Base-by-base conservation (phyloP, 2,797 vertebrate species). In the Malacoctenus gilli region DNA sequence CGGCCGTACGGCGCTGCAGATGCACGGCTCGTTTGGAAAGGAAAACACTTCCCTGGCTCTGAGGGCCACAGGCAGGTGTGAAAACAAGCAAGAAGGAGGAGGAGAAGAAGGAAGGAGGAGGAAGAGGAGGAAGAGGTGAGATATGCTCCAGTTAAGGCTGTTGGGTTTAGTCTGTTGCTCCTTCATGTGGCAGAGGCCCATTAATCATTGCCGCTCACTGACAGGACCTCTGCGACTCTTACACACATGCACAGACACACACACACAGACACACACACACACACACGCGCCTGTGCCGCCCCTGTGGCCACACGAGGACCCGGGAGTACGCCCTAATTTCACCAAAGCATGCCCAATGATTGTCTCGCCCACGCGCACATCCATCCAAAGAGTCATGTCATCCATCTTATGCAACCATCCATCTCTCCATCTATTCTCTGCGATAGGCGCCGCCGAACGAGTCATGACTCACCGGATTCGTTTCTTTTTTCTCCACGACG, bases 161-260 rank as follows among this genome's bases (percentile, higher is more conserved):
- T 52, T 44, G 68, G 67, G 75, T 82, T 83, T 73, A 73, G 73
- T 56, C 48, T 19, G 55, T 52, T 59, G 50, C 65, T 76, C 75
- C 65, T 76, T 85, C 61, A 68, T 79, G 77, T 85, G 59, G 79
- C 69, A 79, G 65, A 44, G 36, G 63, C 56, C 51, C 85, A 91
- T 92, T 88, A 89, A 90, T 91, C 89, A 89, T 83, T 61, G 38
- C 38, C 58, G 52, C 16, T 67, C 68, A 60, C 58, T 84, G 87
- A 87, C 88, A 85, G 51, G 66, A 74, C 40, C 63, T 73, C 58
- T 58, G 61, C 56, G 34, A 44, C 56, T 49, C 41, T 37, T 56
- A 59, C 44, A 22, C 57, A 59, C 21, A 52, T 31, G 53, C 53
- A 50, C 22, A 48, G 31, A 49, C 65, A 59, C 53, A 48, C 35